These are phyloP conservation scores for Etheostoma perlongum DNA, from an alignment of 2,797 vertebrate genomes.

Conservation along the genomic window DNA sequence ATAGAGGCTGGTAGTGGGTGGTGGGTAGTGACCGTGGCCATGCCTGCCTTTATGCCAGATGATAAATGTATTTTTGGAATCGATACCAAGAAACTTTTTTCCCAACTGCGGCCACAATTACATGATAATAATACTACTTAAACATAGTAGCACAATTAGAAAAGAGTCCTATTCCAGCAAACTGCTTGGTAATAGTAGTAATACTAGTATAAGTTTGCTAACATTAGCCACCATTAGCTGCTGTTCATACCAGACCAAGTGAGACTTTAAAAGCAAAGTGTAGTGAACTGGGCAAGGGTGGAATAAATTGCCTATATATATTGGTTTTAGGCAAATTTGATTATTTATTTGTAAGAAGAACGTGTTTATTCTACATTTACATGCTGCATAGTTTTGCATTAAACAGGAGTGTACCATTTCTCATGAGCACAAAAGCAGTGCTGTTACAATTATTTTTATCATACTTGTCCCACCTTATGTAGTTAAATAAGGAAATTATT, in stretches of 20 bases:
- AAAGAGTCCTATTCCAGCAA: neutral
- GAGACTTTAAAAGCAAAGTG: neutral
- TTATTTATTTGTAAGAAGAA: neutral
- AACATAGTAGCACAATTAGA: neutral
- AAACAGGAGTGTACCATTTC: neutral
- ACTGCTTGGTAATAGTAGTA: neutral
- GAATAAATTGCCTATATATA: neutral
- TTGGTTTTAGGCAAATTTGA: neutral
- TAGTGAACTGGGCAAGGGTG: neutral
- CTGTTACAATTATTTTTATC: neutral
- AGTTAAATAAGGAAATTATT: neutral
- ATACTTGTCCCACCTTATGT: neutral
- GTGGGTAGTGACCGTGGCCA: neutral
- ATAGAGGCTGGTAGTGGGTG: neutral
- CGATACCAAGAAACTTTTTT: neutral
- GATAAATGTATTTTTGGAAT: constrained; percentile 1
- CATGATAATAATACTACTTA: neutral
- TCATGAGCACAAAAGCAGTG: neutral
- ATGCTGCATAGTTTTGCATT: neutral
- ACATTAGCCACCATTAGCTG: neutral
- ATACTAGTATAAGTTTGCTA: neutral
- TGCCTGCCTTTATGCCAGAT: constrained; percentile 1
- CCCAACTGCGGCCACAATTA: neutral
- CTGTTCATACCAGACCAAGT: neutral
- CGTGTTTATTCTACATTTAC: neutral